Percentiles rank a stretch among this genome's conserved stretches.
Evolutionary conservation across 2,113 vertebrate genomes (phyloP).

Genomic region (Rhinogobius similis): DNA sequence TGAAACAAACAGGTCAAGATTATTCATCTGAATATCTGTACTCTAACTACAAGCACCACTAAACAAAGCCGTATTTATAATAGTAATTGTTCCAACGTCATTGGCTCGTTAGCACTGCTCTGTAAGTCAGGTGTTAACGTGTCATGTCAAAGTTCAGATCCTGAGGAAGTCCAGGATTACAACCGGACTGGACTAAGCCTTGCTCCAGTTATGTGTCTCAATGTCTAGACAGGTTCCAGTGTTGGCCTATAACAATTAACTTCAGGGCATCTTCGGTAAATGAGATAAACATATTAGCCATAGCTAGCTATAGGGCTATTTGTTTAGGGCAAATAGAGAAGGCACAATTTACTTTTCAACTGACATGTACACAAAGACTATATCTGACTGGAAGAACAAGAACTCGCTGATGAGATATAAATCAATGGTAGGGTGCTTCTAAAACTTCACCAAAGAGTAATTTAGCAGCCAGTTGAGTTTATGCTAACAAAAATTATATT

Average conservation of each 20-base stretch:
- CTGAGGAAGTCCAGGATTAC: constrained; percentile 54
- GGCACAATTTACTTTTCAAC: too few relatives aligned
- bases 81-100: background rate
- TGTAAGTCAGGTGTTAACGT: constrained; percentile 59
- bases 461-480: too few relatives aligned
- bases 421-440: background rate
- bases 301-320: background rate
- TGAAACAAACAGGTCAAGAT: too few relatives aligned
- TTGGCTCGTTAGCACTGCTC: constrained; percentile 16
- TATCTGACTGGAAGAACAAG: background rate
- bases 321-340: background rate
- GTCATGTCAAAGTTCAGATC: constrained; percentile 40
- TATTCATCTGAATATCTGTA: background rate
- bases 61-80: background rate
- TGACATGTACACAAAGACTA: too few relatives aligned
- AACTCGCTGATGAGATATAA: background rate
- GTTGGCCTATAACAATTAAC: background rate
- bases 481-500: background rate
- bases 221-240: constrained; percentile 34
- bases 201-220: constrained; percentile 33
- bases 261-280: background rate
- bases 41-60: background rate
- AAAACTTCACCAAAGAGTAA: background rate
- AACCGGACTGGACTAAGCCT: constrained; percentile 25
- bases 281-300: background rate